Evolutionary conservation across 2,797 vertebrate genomes (phyloP).

Genomic region (Smutsia gigantea): DNA sequence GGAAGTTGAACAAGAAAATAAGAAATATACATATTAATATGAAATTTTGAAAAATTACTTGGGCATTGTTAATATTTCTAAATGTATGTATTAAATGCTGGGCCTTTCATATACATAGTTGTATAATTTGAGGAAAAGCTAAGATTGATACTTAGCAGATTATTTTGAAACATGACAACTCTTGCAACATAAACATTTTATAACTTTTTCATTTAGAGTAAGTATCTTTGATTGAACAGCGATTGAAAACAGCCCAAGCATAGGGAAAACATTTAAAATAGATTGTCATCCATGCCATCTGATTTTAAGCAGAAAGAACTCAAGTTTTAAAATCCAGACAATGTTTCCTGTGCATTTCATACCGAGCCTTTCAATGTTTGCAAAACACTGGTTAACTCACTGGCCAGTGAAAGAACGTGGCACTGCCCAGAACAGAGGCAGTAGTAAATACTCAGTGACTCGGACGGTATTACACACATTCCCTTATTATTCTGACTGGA

Average conservation of each 20-base stretch:
- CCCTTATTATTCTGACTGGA: constrained; percentile 46
- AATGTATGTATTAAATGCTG: background rate
- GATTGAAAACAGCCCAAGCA: background rate
- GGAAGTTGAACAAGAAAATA: background rate
- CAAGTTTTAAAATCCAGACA: constrained; percentile 31
- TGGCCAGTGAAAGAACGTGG: constrained; percentile 47
- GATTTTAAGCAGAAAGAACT: constrained; percentile 39
- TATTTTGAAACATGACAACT: constrained; percentile 14
- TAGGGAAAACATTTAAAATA: constrained; percentile 18
- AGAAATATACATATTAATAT: background rate
- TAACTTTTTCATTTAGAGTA: constrained; percentile 5
- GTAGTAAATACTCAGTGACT: background rate
- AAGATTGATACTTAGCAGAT: background rate
- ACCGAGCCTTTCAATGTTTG: constrained; percentile 54
- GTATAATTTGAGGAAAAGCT: background rate
- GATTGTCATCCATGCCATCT: background rate
- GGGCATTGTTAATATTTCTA: background rate
- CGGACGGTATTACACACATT: constrained; percentile 15
- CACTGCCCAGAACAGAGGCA: constrained; percentile 58
- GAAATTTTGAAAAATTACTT: background rate
- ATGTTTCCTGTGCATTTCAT: constrained; percentile 33
- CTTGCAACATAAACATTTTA: background rate
- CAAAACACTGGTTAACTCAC: constrained; percentile 56
- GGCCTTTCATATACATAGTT: background rate
- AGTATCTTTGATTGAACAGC: background rate